phyloP scores from a whole-genome alignment of 2,113 vertebrate genomes.

The Rafetus swinhoei region DNA sequence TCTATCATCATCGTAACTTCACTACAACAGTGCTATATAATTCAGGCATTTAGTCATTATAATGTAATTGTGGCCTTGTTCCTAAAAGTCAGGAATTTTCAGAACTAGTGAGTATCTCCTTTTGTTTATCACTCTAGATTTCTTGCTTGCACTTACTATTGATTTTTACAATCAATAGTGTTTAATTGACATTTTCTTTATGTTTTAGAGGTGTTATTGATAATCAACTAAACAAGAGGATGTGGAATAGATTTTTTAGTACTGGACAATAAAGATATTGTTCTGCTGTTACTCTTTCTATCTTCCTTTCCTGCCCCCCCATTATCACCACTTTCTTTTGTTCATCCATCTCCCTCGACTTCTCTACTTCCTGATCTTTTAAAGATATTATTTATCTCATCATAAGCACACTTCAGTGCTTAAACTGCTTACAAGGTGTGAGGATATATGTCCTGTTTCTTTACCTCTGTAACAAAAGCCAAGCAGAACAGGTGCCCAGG shows the following conservation, averaged over 20 bases:
- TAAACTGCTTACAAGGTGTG: background rate
- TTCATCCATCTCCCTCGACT: background rate
- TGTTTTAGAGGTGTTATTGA: conserved; percentile 66
- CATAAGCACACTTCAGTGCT: background rate
- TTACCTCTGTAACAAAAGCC: background rate
- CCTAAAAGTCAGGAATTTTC: conserved; percentile 27
- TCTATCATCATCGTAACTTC: background rate
- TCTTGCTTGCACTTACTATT: conserved; percentile 52
- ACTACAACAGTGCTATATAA: background rate
- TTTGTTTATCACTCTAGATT: conserved; percentile 22
- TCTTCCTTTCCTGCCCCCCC: background rate
- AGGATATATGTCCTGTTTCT: background rate
- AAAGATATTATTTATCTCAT: background rate
- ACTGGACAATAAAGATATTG: conserved; percentile 27
- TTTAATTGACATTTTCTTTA: conserved; percentile 66
- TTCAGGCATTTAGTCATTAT: conserved; percentile 5
- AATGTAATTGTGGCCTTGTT: background rate
- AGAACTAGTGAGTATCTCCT: conserved; percentile 56
- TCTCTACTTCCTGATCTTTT: background rate
- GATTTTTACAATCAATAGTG: conserved; percentile 60
- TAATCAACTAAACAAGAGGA: conserved; percentile 60
- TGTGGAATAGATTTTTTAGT: conserved; percentile 53
- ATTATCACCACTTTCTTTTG: background rate
- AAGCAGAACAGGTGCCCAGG: background rate
- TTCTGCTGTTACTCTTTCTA: background rate